Evolutionary conservation across 2,888 invertebrate species (phyloP), one percentile per base, ranked within the genome.

Genomic region (Drosophila testacea): DNA sequence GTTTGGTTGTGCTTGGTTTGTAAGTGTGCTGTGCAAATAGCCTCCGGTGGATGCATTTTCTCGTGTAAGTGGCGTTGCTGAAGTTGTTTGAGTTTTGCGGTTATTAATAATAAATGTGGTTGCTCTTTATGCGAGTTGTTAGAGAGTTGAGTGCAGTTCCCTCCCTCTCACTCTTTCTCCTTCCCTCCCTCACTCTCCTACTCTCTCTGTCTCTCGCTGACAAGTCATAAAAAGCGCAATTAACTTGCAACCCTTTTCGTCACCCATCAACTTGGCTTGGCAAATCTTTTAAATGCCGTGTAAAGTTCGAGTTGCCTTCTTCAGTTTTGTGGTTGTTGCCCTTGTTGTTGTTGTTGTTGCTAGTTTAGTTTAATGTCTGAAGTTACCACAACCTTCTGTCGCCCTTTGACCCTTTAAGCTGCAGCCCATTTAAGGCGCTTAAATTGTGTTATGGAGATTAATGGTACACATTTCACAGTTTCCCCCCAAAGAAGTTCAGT

Each of bases 21-120:
- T 9, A 56, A 63, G 73, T 75, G 75, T 75, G 62, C 75, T 76
- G 72, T 65, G 73, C 54, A 76, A 76, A 76, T 72, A 76, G 77
- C 76, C 72, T 50, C 16, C 62, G 59, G 77, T 68, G 72, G 65
- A 72, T 76, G 76, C 76, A 72, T 64, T 72, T 77, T 72, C 61
- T 59, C 52, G 44, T 71, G 71, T 72, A 76, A 76, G 72, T 75
- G 75, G 47, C 54, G 71, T 63, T 60, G 64, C 69, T 81, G 87
- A 78, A 83, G 86, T 77, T 81, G 79, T 77, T 83, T 75, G 87
- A 84, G 71, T 76, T 77, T 77, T 86, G 84, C 73, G 86, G 80
- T 80, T 90, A 89, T 90, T 90, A 90, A 89, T 90, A 90, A 89
- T 90, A 90, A 90, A 90, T 90, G 84, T 81, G 79, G 79, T 73